phyloP scores from a whole-genome alignment of 2,113 vertebrate genomes.

The Rhinichthys klamathensis region DNA sequence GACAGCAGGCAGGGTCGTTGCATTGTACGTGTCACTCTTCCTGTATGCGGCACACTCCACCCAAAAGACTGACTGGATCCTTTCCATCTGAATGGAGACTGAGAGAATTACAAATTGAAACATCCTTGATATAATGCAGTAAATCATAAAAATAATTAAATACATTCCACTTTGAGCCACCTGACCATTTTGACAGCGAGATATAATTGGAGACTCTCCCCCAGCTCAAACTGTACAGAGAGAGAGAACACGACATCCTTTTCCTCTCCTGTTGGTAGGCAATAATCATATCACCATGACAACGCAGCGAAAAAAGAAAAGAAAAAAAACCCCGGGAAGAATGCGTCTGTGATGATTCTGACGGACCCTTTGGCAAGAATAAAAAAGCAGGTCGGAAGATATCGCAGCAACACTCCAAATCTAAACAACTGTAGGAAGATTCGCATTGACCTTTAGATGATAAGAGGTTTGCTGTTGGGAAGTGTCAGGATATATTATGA shows the following conservation, averaged over 20 bases:
- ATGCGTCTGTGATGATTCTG: slow-evolving; percentile 31
- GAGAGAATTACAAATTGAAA: background rate
- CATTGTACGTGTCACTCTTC: background rate
- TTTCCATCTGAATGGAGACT: background rate
- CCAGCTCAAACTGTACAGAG: slow-evolving; percentile 28
- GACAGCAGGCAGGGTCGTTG: background rate
- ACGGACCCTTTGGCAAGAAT: slow-evolving; percentile 36
- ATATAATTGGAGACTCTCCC: slow-evolving; percentile 19
- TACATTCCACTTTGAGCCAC: slow-evolving; percentile 15
- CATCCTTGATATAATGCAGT: background rate
- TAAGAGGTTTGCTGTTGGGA: slow-evolving; percentile 40
- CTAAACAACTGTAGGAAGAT: slow-evolving; percentile 43
- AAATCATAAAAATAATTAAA: slow-evolving; percentile 27
- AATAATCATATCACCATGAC: slow-evolving; percentile 48
- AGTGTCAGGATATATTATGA: slow-evolving; percentile 43
- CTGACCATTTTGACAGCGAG: background rate
- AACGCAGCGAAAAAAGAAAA: background rate
- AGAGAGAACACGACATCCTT: slow-evolving; percentile 31
- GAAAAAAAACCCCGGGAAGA: background rate
- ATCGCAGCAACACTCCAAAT: slow-evolving; percentile 29
- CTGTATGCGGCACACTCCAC: background rate
- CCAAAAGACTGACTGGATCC: background rate
- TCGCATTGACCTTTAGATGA: slow-evolving; percentile 42
- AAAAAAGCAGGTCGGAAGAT: slow-evolving; percentile 38
- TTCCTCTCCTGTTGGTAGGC: slow-evolving; percentile 37